Evolutionary conservation across 2,113 vertebrate species (phyloP).

Genomic region (Gambusia holbrooki): DNA sequence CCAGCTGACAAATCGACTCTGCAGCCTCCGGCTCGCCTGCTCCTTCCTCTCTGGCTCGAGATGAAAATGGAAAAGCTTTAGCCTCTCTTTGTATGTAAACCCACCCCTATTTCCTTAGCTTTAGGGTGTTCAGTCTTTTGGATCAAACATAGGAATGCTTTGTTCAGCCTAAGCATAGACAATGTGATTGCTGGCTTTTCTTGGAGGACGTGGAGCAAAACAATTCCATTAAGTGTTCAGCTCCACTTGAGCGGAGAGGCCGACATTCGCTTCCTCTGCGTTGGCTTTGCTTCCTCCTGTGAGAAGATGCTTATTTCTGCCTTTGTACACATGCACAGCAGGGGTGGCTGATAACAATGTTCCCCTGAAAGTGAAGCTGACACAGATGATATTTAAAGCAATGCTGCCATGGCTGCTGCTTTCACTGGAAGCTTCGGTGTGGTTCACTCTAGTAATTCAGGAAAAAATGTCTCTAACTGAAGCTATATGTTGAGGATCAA

Average conservation of each 20-base stretch:
- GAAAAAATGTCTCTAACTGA: background rate
- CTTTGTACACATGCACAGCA: constrained; percentile 36
- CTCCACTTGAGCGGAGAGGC: constrained; percentile 24
- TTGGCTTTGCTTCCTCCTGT: constrained; percentile 8
- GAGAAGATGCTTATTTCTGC: constrained; percentile 44
- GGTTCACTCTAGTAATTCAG: background rate
- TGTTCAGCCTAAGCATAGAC: constrained; percentile 45
- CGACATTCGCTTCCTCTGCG: constrained; percentile 29
- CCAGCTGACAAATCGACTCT: constrained; percentile 53
- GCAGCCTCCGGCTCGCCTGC: constrained; percentile 13
- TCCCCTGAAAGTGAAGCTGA: constrained; percentile 45
- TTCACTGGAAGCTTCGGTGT: background rate
- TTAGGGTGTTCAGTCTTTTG: constrained; percentile 23
- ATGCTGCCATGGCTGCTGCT: constrained; percentile 14
- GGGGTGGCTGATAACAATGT: constrained; percentile 28
- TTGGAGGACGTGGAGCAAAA: constrained; percentile 25
- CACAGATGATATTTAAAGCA: constrained; percentile 22
- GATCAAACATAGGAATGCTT: constrained; percentile 21
- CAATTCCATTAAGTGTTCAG: constrained; percentile 47
- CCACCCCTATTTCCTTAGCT: constrained; percentile 41
- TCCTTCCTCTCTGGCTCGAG: constrained; percentile 7
- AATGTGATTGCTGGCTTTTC: constrained; percentile 39
- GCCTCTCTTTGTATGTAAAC: constrained; percentile 24
- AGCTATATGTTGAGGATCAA: background rate
- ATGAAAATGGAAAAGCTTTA: constrained; percentile 39